Conservation (phyloP, 30 jellyfish, hydroid and myxozoan genomes). For the Nemopilema nomurai region DNA sequence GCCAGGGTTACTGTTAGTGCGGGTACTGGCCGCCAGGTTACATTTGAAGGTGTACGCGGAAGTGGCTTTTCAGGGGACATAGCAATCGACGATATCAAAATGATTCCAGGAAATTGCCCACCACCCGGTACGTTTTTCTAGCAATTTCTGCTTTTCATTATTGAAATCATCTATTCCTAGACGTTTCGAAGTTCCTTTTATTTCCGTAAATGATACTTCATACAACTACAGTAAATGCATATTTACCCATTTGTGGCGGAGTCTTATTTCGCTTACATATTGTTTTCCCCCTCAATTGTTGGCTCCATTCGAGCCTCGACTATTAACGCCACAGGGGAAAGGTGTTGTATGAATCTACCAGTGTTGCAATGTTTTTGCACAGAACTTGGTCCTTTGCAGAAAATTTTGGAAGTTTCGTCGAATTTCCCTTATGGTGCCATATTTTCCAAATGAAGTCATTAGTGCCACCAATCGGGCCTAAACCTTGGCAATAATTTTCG, state of each 20-base stretch:
- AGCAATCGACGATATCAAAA: conserved; percentile 83
- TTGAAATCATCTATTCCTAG: background rate
- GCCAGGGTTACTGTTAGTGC: conserved; percentile 79
- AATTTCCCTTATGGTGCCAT: too few species aligned
- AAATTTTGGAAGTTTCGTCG: too few species aligned
- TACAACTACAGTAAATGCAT: background rate
- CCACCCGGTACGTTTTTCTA: conserved; percentile 83
- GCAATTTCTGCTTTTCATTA: background rate
- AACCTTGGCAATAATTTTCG: too few species aligned
- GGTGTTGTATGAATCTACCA: too few species aligned
- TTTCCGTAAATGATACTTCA: background rate
- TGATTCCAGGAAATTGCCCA: conserved; percentile 89
- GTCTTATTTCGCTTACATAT: too few species aligned
- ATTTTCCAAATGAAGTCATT: too few species aligned
- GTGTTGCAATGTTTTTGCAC: too few species aligned
- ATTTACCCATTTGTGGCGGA: background rate
- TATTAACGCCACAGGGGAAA: too few species aligned
- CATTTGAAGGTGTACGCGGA: conserved; percentile 91
- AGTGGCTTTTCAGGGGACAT: conserved; percentile 82
- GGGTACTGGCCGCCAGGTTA: conserved; percentile 87
- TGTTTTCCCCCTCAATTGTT: too few species aligned
- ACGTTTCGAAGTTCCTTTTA: background rate
- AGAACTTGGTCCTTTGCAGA: too few species aligned
- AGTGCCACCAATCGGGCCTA: too few species aligned
- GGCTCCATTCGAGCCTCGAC: too few species aligned